phyloP scores from a whole-genome alignment of 2,888 invertebrate genomes.

The Neoascia interrupta region DNA sequence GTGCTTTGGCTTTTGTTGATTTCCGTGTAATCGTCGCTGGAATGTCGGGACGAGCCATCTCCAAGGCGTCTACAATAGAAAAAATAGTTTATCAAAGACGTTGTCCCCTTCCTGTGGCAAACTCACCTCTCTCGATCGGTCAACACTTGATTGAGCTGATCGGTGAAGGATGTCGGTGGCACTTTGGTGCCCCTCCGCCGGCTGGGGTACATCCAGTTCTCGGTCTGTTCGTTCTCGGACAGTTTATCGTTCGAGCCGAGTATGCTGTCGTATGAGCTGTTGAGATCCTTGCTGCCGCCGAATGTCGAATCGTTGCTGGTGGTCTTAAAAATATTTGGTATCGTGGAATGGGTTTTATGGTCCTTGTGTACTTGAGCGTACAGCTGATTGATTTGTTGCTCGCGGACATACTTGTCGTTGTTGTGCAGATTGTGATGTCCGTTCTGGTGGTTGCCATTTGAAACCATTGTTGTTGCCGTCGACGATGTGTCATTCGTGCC shows the following conservation, averaged over 20 bases:
- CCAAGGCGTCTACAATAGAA: conserved; percentile 75
- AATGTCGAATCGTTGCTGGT: conserved; percentile 72
- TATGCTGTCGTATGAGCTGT: conserved; percentile 80
- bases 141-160: conserved; percentile 92
- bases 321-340: conserved; percentile 79
- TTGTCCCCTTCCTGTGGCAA: neutral
- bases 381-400: conserved; percentile 79
- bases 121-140: conserved; percentile 89
- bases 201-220: conserved; percentile 80
- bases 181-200: conserved; percentile 80
- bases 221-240: conserved; percentile 78
- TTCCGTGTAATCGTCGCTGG: conserved; percentile 84
- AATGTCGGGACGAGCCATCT: conserved; percentile 81
- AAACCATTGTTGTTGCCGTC: conserved; percentile 83
- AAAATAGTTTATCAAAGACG: neutral
- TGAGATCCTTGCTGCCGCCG: conserved; percentile 72
- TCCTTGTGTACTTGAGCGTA: conserved; percentile 82
- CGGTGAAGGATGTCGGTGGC: conserved; percentile 89
- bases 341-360: conserved; percentile 75
- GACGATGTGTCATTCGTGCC: conserved; percentile 77
- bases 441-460: conserved; percentile 77
- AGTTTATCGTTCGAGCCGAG: conserved; percentile 79
- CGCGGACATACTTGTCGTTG: conserved; percentile 72
- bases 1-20: conserved; percentile 82
- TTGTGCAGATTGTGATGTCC: conserved; percentile 74